A percentile compares a stretch with the other conserved stretches of the same genome.
These are phyloP conservation scores for Apostichopus leukothele DNA, from an alignment of 53 echinoderm and acorn worm genomes.

Conservation along the genomic window DNA sequence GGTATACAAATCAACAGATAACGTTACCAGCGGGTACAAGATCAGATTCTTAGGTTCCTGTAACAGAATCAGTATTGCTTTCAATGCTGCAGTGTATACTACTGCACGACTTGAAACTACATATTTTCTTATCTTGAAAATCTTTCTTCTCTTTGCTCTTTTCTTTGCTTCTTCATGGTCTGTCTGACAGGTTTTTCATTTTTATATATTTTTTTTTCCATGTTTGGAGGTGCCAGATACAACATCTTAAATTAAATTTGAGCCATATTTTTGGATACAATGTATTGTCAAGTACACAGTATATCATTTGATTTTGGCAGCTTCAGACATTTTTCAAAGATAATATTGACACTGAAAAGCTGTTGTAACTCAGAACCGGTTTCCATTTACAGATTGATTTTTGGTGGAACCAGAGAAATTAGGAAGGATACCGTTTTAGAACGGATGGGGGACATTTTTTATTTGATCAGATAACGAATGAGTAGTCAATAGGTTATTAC, in stretches of 20 bases:
- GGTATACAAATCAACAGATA: no score
- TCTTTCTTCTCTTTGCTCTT: neutral
- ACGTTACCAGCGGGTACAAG: no score
- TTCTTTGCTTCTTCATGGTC: neutral
- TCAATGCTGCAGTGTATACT: no score
- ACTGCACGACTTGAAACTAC: no score
- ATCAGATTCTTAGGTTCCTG: no score
- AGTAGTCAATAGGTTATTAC: no score
- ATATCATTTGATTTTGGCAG: neutral
- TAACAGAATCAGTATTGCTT: no score
- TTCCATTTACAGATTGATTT: neutral
- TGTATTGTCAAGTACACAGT: neutral
- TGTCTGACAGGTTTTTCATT: neutral
- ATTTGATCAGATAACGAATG: no score
- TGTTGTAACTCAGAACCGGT: neutral
- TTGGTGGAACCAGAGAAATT: neutral
- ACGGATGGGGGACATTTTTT: no score
- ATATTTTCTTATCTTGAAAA: neutral
- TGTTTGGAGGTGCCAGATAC: neutral
- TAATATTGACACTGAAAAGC: slow-evolving; percentile 10
- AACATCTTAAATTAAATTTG: neutral
- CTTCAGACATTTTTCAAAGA: slow-evolving; percentile 4
- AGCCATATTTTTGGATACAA: neutral
- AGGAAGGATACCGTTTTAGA: no score
- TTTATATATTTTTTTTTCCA: neutral